Evolutionary conservation across 2,888 invertebrate genomes (phyloP).

Genomic region (Metacarcinus magister): DNA sequence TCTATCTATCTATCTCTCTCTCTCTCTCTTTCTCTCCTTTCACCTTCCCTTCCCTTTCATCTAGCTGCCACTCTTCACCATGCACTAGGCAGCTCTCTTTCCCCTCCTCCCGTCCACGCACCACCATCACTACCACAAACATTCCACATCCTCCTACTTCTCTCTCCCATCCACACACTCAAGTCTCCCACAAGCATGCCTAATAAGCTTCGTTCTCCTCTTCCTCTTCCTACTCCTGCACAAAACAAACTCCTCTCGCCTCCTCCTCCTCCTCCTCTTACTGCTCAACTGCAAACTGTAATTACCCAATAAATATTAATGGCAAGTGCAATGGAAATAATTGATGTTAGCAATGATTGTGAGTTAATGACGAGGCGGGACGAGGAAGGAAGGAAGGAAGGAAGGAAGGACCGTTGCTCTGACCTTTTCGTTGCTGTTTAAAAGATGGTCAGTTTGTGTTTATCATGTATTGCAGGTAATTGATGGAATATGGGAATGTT

Average conservation of each 20-base stretch:
- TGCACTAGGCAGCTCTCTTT: not conserved
- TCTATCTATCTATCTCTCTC: constrained; percentile 37
- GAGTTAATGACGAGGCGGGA: no score
- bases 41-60: not conserved
- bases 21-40: constrained; percentile 52
- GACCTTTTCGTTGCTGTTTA: not conserved
- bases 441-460: no score
- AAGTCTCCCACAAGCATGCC: not conserved
- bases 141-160: not conserved
- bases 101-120: not conserved
- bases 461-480: no score
- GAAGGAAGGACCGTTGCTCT: not conserved
- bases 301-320: not conserved
- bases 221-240: not conserved
- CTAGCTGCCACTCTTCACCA: no score
- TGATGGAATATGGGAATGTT: no score
- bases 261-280: not conserved
- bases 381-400: not conserved
- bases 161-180: not conserved
- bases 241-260: no score
- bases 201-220: not conserved
- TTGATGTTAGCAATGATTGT: not conserved
- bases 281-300: not conserved
- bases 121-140: not conserved
- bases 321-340: not conserved